Percentiles rank a stretch among this genome's conserved stretches.
phyloP scores from a whole-genome alignment of 2,113 vertebrate genomes.

The Heterotilapia buettikoferi region DNA sequence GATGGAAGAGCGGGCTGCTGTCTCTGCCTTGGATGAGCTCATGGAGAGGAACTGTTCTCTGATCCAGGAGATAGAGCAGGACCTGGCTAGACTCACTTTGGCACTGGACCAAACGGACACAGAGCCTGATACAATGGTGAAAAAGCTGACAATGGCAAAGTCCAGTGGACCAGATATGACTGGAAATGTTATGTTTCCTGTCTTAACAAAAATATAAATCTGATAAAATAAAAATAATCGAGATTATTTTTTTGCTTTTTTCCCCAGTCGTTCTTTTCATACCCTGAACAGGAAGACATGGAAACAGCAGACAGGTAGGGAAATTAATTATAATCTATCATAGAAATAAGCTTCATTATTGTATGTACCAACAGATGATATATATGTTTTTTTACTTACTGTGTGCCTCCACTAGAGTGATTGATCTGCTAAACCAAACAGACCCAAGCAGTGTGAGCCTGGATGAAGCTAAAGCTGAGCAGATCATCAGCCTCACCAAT shows the following conservation, averaged over 20 bases:
- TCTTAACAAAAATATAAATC: not conserved
- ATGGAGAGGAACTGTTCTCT: constrained; percentile 68
- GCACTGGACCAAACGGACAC: constrained; percentile 29
- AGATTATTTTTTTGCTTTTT: not conserved
- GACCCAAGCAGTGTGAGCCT: constrained; percentile 63
- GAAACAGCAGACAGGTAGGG: constrained; percentile 33
- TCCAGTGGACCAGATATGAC: not conserved
- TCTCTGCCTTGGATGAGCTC: constrained; percentile 54
- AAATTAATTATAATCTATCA: not conserved
- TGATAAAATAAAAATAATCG: not conserved
- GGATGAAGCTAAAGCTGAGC: constrained; percentile 70
- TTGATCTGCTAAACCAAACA: constrained; percentile 49
- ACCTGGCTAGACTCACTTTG: constrained; percentile 52
- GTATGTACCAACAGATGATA: not conserved
- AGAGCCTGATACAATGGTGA: constrained; percentile 35
- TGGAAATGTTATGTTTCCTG: not conserved
- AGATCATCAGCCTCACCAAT: constrained; percentile 65
- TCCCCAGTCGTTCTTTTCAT: constrained; percentile 19
- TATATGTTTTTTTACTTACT: not conserved
- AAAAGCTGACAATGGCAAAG: not conserved
- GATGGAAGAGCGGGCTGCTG: constrained; percentile 66
- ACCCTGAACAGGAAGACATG: not conserved
- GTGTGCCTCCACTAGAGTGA: constrained; percentile 41
- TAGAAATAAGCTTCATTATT: not conserved
- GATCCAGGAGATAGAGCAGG: constrained; percentile 67